A percentile compares a stretch with the other conserved stretches of the same genome.
phyloP scores from a whole-genome alignment of 2,113 vertebrate genomes.

The Uria lomvia region DNA sequence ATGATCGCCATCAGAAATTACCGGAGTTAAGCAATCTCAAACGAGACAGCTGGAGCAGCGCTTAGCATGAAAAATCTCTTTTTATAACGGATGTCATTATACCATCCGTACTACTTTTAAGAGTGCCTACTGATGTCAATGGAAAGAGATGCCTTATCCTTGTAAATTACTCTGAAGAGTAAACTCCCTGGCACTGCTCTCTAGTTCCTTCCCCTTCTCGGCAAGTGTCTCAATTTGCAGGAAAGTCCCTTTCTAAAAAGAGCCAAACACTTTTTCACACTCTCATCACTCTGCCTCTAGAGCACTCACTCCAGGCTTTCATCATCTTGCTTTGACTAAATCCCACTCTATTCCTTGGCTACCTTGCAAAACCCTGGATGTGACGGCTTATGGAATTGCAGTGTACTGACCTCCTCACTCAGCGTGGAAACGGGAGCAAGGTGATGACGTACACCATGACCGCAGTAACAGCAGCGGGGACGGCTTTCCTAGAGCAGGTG shows the following conservation, averaged over 20 bases:
- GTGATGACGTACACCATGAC: fast-evolving
- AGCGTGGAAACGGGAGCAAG: background rate
- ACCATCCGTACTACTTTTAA: background rate
- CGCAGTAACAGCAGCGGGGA: background rate
- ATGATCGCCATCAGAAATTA: background rate
- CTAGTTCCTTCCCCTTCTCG: background rate
- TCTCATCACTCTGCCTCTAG: background rate
- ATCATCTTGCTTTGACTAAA: background rate
- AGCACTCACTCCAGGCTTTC: background rate
- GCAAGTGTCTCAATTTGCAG: background rate
- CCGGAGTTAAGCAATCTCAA: background rate
- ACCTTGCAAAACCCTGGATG: background rate
- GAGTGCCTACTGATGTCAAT: background rate
- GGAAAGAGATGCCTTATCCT: background rate
- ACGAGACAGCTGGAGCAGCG: background rate
- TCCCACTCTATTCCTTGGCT: background rate
- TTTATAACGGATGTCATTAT: background rate
- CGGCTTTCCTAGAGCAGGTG: background rate
- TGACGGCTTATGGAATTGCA: background rate
- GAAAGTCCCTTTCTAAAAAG: background rate
- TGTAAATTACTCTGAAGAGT: background rate
- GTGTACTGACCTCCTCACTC: fast-evolving
- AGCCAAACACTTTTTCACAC: background rate
- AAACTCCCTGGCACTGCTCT: background rate
- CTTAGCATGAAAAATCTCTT: background rate